Evolutionary conservation across 2,797 vertebrate species (phyloP).

Genomic region (Ataeniobius toweri): DNA sequence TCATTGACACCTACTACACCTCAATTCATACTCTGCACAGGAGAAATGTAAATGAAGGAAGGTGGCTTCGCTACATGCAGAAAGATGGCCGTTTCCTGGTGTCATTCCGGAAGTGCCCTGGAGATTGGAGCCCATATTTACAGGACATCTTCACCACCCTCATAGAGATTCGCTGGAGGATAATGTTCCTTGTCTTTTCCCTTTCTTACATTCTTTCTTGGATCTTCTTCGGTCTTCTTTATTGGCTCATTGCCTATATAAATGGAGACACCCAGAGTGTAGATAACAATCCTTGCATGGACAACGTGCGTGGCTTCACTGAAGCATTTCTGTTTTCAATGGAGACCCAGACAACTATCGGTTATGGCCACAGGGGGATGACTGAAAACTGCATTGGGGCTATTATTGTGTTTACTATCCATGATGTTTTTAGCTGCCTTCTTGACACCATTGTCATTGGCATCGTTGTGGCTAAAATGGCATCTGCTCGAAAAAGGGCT

Average conservation of each 20-base stretch:
- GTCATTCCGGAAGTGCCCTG: conserved; percentile 85
- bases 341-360: conserved; percentile 95
- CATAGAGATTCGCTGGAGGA: conserved; percentile 94
- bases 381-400: conserved; percentile 89
- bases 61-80: conserved; percentile 78
- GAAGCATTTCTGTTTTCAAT: conserved; percentile 93
- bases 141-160: conserved; percentile 95
- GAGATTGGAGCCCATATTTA: conserved; percentile 89
- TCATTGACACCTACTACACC: conserved; percentile 58
- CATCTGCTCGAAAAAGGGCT: conserved; percentile 90
- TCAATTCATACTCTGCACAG: conserved; percentile 53
- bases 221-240: conserved; percentile 89
- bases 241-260: conserved; percentile 90
- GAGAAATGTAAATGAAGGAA: conserved; percentile 24
- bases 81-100: conserved; percentile 92
- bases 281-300: conserved; percentile 79
- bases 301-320: conserved; percentile 88
- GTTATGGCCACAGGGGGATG: conserved; percentile 89
- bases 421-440: conserved; percentile 89
- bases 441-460: conserved; percentile 94
- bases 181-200: conserved; percentile 91
- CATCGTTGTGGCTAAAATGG: conserved; percentile 92
- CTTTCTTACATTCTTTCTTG: conserved; percentile 95
- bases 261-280: conserved; percentile 81
- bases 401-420: conserved; percentile 85